Conservation (phyloP, 2,113 vertebrate species). For the Chiloscyllium plagiosum region DNA sequence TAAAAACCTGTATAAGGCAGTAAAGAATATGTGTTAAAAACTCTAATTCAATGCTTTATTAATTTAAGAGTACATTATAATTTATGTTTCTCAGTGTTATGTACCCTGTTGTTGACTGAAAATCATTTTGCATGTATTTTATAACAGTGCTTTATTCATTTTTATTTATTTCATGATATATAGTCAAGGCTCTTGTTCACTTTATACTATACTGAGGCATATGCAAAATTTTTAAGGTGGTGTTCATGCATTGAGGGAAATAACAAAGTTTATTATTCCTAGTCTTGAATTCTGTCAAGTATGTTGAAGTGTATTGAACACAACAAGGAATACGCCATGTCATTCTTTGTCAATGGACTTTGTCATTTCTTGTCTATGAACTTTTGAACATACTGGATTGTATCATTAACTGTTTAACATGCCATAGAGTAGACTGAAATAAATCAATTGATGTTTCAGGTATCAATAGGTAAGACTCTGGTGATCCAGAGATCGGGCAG, state of each 20-base stretch:
- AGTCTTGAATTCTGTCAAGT: background rate
- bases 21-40: background rate
- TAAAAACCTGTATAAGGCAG: background rate
- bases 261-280: background rate
- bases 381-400: background rate
- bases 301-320: background rate
- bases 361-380: background rate
- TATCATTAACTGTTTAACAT: background rate
- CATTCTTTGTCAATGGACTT: background rate
- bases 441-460: background rate
- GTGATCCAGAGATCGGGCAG: background rate
- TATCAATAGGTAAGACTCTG: background rate
- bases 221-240: background rate
- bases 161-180: background rate
- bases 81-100: background rate
- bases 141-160: background rate
- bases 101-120: background rate
- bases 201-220: background rate
- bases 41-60: background rate
- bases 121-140: background rate
- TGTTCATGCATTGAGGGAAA: background rate
- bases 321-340: background rate
- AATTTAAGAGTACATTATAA: background rate
- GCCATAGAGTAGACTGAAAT: background rate
- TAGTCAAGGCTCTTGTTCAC: background rate